Conservation (phyloP, 2,113 vertebrate species). For the Neogale vison region DNA sequence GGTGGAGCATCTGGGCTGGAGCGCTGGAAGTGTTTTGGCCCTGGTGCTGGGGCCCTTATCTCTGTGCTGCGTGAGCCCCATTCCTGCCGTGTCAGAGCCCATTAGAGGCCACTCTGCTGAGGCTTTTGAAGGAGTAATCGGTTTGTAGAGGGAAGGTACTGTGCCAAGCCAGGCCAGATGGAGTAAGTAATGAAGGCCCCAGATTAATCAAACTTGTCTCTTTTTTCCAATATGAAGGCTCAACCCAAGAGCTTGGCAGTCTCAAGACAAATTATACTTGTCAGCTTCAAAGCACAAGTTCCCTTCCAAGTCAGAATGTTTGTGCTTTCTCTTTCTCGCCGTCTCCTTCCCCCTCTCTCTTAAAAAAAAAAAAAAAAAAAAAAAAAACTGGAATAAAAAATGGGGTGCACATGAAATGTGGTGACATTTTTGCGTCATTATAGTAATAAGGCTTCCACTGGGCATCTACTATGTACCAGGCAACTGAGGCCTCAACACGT, state of each 20-base stretch:
- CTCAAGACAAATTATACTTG: conserved; percentile 74
- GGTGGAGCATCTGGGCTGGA: conserved; percentile 26
- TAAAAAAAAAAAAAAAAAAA: neutral
- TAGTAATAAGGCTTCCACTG: conserved; percentile 18
- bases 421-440: conserved; percentile 17
- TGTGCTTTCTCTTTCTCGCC: conserved; percentile 37
- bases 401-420: neutral
- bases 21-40: conserved; percentile 31
- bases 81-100: conserved; percentile 63
- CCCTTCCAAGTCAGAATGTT: conserved; percentile 9
- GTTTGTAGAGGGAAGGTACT: neutral
- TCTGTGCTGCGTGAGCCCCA: neutral
- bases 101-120: conserved; percentile 51
- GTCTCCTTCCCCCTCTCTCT: neutral
- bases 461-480: neutral
- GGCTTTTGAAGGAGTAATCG: conserved; percentile 60
- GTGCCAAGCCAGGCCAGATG: conserved; percentile 72
- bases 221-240: conserved; percentile 63
- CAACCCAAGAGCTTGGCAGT: conserved; percentile 64
- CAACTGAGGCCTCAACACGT: neutral
- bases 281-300: conserved; percentile 72
- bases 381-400: neutral
- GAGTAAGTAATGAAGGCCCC: conserved; percentile 68
- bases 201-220: conserved; percentile 67
- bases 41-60: conserved; percentile 27